phyloP scores from a whole-genome alignment of 2,888 invertebrate genomes.

The Cephus pulcher region DNA sequence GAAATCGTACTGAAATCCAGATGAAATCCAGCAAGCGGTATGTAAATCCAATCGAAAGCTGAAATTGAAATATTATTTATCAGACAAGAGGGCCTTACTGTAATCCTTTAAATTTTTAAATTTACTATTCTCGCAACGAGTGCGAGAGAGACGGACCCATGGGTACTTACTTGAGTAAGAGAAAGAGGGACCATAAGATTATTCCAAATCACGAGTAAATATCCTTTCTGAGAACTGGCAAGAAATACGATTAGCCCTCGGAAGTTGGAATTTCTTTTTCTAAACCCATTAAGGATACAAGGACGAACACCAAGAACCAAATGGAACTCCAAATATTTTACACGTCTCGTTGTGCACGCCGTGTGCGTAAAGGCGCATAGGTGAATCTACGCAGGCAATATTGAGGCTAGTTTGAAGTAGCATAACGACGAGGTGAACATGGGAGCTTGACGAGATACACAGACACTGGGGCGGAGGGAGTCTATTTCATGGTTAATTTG shows the following conservation, averaged over 20 bases:
- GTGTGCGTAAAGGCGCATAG: neutral
- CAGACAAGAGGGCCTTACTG: neutral
- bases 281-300: neutral
- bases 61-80: neutral
- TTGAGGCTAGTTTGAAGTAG: neutral
- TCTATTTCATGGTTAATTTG: constrained; percentile 68
- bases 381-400: neutral
- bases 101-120: neutral
- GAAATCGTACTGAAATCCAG: neutral
- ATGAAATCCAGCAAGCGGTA: neutral
- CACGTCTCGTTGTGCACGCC: neutral
- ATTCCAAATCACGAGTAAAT: neutral
- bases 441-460: constrained; percentile 51
- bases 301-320: neutral
- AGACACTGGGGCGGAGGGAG: constrained; percentile 62
- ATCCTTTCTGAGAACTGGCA: neutral
- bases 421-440: constrained; percentile 37
- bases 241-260: neutral
- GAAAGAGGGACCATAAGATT: neutral
- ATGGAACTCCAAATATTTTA: neutral
- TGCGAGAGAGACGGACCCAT: neutral
- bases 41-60: neutral
- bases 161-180: neutral
- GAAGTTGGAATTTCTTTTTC: neutral
- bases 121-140: neutral